Evolutionary conservation across 2,888 invertebrate genomes (phyloP).

Genomic region (Caenorhabditis macrosperma): DNA sequence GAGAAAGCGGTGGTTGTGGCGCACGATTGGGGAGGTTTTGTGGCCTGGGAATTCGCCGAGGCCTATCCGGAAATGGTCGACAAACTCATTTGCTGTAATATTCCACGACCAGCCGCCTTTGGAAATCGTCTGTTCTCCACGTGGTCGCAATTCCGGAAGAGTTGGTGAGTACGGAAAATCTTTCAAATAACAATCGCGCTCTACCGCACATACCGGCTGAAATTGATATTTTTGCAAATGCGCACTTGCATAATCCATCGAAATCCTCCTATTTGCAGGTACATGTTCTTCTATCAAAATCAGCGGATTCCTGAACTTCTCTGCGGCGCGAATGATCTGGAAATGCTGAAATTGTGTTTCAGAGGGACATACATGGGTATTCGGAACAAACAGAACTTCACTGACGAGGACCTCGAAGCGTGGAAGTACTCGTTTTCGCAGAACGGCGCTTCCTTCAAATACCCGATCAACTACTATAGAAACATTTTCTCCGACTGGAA

Average conservation of each 20-base stretch:
- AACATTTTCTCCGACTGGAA: constrained; percentile 14
- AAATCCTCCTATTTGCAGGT: constrained; percentile 81
- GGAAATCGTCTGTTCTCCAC: constrained; percentile 82
- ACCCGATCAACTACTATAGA: constrained; percentile 83
- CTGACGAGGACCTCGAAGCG: constrained; percentile 85
- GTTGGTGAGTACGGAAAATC: constrained; percentile 57
- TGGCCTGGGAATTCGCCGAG: constrained; percentile 84
- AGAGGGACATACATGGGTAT: constrained; percentile 74
- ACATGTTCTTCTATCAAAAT: constrained; percentile 84
- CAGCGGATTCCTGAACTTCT: constrained; percentile 86
- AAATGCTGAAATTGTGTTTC: constrained; percentile 84
- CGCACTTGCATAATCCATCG: not conserved
- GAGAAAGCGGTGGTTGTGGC: constrained; percentile 50
- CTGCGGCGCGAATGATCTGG: constrained; percentile 84
- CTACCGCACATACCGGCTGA: too few relatives aligned
- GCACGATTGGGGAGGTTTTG: constrained; percentile 83
- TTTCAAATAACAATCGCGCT: too few relatives aligned
- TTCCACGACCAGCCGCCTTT: constrained; percentile 86
- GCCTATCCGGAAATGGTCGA: constrained; percentile 82
- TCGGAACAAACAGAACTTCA: constrained; percentile 74
- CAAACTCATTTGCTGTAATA: constrained; percentile 86
- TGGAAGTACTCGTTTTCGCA: constrained; percentile 87
- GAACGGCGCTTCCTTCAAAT: constrained; percentile 82
- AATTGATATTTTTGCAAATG: too few relatives aligned
- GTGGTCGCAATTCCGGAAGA: constrained; percentile 59